Evolutionary conservation across 2,888 invertebrate species (phyloP).

Genomic region (Noctua fimbriata): DNA sequence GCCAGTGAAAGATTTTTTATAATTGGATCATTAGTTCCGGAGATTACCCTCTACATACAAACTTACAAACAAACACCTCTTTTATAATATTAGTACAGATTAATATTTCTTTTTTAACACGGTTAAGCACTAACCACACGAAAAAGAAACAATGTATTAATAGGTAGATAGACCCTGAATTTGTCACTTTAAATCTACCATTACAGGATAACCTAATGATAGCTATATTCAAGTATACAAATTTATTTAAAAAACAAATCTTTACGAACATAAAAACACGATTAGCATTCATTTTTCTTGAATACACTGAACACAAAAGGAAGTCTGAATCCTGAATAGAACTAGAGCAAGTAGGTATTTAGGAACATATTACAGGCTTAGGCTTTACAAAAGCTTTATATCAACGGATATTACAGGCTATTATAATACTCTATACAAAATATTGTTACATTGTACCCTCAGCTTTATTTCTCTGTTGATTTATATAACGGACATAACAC

Average conservation of each 20-base stretch:
- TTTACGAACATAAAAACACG: not conserved
- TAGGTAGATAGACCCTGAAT: not conserved
- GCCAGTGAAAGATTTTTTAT: too few relatives aligned
- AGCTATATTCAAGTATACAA: not conserved
- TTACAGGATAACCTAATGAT: not conserved
- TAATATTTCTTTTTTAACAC: too few relatives aligned
- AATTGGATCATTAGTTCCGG: too few relatives aligned
- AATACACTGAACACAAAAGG: slow-evolving; percentile 21
- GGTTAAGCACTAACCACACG: too few relatives aligned
- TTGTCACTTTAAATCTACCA: not conserved
- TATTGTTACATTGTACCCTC: slow-evolving; percentile 23
- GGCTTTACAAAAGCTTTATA: slow-evolving; percentile 28
- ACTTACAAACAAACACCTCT: too few relatives aligned
- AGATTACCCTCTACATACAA: too few relatives aligned
- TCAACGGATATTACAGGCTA: slow-evolving; percentile 12
- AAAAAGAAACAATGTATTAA: not conserved
- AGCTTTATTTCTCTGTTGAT: slow-evolving; percentile 43
- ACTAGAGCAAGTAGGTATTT: slow-evolving; percentile 22
- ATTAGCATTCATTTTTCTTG: slow-evolving; percentile 6
- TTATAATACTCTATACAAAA: slow-evolving; percentile 27
- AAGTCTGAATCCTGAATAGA: slow-evolving; percentile 5
- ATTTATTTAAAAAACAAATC: not conserved
- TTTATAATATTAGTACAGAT: too few relatives aligned
- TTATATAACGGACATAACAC: slow-evolving; percentile 60
- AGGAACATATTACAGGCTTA: slow-evolving; percentile 4